These are phyloP conservation scores for Sinosuthora webbiana DNA, from an alignment of 2,113 vertebrate species.

Conservation along the genomic window DNA sequence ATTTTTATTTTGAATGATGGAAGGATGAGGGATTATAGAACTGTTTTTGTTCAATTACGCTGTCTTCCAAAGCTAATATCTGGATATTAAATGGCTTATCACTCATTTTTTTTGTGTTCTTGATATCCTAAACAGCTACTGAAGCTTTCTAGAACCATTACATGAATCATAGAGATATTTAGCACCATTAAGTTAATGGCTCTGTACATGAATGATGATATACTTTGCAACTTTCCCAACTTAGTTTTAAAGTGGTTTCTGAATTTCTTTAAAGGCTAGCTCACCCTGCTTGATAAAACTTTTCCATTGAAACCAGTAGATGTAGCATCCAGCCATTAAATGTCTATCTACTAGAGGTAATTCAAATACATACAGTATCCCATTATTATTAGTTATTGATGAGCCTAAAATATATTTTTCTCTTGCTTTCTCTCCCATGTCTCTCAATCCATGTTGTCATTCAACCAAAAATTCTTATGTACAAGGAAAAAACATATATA, in stretches of 20 bases:
- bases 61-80: not conserved
- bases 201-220: not conserved
- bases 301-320: not conserved
- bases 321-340: not conserved
- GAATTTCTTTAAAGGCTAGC: not conserved
- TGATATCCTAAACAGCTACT: not conserved
- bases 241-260: not conserved
- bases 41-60: not conserved
- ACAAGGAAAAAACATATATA: not conserved
- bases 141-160: not conserved
- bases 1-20: not conserved
- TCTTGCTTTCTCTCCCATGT: not conserved
- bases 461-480: not conserved
- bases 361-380: not conserved
- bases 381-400: not conserved
- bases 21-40: not conserved
- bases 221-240: not conserved
- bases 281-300: not conserved
- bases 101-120: not conserved
- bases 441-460: not conserved
- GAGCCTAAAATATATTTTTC: not conserved
- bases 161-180: not conserved
- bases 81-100: not conserved
- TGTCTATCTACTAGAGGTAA: not conserved
- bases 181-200: not conserved